phyloP scores from a whole-genome alignment of 2,888 invertebrate species.

The Amiota mariae region DNA sequence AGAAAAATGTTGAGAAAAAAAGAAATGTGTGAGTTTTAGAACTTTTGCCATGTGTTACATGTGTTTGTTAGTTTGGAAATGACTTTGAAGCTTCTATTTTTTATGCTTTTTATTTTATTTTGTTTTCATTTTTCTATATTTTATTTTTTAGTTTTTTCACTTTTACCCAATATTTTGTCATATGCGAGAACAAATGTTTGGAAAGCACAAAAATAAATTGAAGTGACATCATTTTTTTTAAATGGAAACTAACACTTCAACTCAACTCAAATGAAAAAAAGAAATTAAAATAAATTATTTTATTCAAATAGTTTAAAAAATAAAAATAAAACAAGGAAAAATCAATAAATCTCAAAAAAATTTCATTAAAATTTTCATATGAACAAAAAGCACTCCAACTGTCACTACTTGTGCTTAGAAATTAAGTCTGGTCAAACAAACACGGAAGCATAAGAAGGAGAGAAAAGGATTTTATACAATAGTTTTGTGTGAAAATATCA shows the following conservation, averaged over 20 bases:
- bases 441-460: not conserved
- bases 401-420: constrained; percentile 11
- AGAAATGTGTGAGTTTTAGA: not conserved
- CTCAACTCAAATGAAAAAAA: too few species aligned
- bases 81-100: too few species aligned
- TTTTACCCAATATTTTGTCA: not conserved
- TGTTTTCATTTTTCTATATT: too few species aligned
- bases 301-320: not conserved
- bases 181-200: too few species aligned
- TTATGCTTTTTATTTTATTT: too few species aligned
- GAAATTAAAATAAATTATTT: not conserved
- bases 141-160: not conserved
- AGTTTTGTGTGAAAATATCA: constrained; percentile 15
- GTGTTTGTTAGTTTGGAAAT: not conserved
- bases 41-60: not conserved
- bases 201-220: not conserved
- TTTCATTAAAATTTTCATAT: not conserved
- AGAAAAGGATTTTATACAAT: not conserved
- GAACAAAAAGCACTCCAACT: not conserved
- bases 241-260: too few species aligned
- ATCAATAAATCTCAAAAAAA: not conserved
- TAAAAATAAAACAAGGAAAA: not conserved
- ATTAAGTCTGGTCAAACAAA: constrained; percentile 7
- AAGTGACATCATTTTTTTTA: too few species aligned
- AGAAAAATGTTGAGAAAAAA: not conserved